A percentile compares a stretch with the other conserved stretches of the same genome.
phyloP scores from a whole-genome alignment of 2,113 vertebrate genomes.

The Leucopsar rothschildi region DNA sequence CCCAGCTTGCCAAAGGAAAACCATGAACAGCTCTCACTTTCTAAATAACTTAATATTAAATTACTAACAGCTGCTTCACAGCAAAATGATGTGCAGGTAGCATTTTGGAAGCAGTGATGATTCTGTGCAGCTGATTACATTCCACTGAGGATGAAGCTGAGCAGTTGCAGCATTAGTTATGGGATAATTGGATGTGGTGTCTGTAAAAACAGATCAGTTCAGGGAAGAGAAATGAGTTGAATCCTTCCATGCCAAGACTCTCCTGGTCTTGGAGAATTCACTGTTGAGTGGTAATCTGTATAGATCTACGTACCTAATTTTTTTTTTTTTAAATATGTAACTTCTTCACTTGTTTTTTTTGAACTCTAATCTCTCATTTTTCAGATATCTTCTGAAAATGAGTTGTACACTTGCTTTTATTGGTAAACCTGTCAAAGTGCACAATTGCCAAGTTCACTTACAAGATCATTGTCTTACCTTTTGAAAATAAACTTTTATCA shows the following conservation, averaged over 20 bases:
- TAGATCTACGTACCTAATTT: background rate
- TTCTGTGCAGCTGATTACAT: background rate
- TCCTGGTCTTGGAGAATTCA: background rate
- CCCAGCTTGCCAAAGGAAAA: background rate
- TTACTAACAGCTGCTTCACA: constrained; percentile 8
- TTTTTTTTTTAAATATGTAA: background rate
- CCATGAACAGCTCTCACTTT: background rate
- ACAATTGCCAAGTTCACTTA: background rate
- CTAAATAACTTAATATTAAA: background rate
- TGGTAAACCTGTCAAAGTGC: background rate
- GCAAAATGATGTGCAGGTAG: constrained; percentile 1
- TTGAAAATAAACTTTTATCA: background rate
- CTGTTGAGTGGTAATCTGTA: background rate
- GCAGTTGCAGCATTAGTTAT: background rate
- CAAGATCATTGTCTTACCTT: background rate
- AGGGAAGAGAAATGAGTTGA: background rate
- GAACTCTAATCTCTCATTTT: background rate
- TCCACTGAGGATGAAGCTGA: background rate
- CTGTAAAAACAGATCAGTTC: background rate
- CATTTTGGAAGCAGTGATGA: background rate
- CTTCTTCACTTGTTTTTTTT: background rate
- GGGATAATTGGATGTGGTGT: background rate
- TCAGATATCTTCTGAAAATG: background rate
- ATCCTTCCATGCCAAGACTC: background rate
- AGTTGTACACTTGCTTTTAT: background rate